Base-by-base conservation (phyloP, 2,797 vertebrate genomes). In the Phaenicophaeus curvirostris region DNA sequence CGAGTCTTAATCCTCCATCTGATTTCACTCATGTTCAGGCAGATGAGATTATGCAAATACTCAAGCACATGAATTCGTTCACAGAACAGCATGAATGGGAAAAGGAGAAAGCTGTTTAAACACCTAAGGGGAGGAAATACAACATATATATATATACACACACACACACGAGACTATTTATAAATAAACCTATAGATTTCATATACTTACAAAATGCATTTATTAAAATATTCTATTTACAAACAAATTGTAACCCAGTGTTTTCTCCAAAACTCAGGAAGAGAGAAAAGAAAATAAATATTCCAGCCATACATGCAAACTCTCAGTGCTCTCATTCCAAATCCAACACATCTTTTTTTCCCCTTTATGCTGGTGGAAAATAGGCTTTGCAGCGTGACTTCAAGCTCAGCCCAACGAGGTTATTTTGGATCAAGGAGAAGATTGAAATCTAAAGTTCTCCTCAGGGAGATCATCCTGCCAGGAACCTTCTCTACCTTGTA, bases 391-490 rank as follows among this genome's bases (percentile, higher is more conserved):
- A 66, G 28, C 3, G 37, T 25, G 50, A 87, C 86, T 83, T 87
- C 54, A 28, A 89, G 37, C 79, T 65, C 75, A 93, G 74, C 53
- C 50, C 81, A 92, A 69, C 35, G 69, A 94, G 87, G 85, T 89
- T 92, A 94, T 80, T 88, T 65, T 35, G 66, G 66, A 58, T 85
- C 37, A 91, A 89, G 77, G 84, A 88, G 72, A 85, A 92, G 81
- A 95, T 58, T 88, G 89, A 90, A 93, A 89, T 82, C 37, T 92
- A 15, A 93, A 94, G 65, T 75, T 85, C 20, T 93, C 87, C 93
- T 85, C n/a, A 50, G 93, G 91, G 94, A 96, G 46, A 51, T 61
- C 67, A 65, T 69, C 53, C 87, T 92, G 50, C 68, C 54, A 84
- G 54, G 41, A 92, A 51, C 80, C 44, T 84, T 73, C 44, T 18